Base-by-base conservation (phyloP, 2,888 invertebrate genomes). In the Athetis lepigone region DNA sequence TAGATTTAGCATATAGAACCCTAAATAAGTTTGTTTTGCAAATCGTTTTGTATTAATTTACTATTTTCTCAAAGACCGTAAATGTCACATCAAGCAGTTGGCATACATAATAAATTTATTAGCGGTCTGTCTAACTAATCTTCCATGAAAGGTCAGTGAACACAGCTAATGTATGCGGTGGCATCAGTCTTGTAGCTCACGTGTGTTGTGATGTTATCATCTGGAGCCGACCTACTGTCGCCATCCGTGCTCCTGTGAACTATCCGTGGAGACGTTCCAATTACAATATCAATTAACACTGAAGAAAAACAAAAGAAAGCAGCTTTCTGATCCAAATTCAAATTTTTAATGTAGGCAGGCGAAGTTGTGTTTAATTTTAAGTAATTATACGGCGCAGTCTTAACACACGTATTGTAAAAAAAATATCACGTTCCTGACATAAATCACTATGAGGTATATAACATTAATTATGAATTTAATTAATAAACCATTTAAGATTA, bases 131-230 rank as follows among this genome's bases (percentile, higher is more conserved):
- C 27, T 1, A 29, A 37, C 19, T 47, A 51, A 37, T 66, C 50
- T 55, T 9, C 11, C 23, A 37, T 21, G 13, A 69, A 51, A 74
- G 74, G 29, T 69, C 51, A 67, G 42, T 39, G 51, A 25, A 52
- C 51, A 67, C 25, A 42, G 37, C 29, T 51, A 47, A 57, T 74
- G 51, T 47, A 74, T 68, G 29, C 16, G 52, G 42, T 23, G 7
- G n/a, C 37, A 76, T 64, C 37, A 64, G 25, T 50, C 37, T 46
- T 54, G 43, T 47, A 40, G 8, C 40, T 57, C 73, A 73, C 72
- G 73, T 77, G 57, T 59, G 50, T 18, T 42, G 39, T 52, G 59
- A 60, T 71, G 29, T 39, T 72, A 77, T 74, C 73, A 49, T 2
- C 16, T 21, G 19, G 7, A 37, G 29, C 37, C 50, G 42, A 21